phyloP scores from a whole-genome alignment of 1,140 invertebrate species.

The Drosophila tsacasi region DNA sequence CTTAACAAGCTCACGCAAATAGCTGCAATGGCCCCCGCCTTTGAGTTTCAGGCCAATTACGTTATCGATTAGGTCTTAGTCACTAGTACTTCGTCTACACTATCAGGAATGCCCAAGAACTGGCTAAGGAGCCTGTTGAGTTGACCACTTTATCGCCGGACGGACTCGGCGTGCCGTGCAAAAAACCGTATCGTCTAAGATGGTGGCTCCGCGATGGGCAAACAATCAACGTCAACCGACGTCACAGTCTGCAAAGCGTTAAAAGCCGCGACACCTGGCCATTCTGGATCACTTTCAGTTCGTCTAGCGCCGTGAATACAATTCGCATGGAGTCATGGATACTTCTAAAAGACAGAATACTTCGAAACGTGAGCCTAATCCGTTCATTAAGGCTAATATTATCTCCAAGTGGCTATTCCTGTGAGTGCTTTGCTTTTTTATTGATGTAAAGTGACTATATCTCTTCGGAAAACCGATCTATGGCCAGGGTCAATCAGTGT shows the following conservation, averaged over 20 bases:
- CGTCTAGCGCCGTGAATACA: conserved; percentile 22
- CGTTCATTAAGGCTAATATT: conserved; percentile 61
- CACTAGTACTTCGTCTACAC: conserved; percentile 24
- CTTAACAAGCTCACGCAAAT: conserved; percentile 11
- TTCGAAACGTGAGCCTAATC: conserved; percentile 60
- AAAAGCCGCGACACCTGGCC: conserved; percentile 29
- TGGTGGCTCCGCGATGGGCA: conserved; percentile 31
- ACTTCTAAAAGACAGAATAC: conserved; percentile 32
- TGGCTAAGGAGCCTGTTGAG: conserved; percentile 18
- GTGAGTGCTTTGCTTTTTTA: conserved; percentile 41
- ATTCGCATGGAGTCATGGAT: conserved; percentile 58
- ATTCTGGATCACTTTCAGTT: conserved; percentile 39
- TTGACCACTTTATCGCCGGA: conserved; percentile 43
- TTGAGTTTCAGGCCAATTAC: conserved; percentile 9
- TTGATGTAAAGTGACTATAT: conserved; percentile 17
- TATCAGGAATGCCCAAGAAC: conserved; percentile 17
- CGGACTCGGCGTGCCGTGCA: conserved; percentile 63
- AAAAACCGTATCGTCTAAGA: conserved; percentile 50
- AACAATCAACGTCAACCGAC: conserved; percentile 25
- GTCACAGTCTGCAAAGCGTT: conserved; percentile 33
- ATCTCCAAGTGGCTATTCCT: conserved; percentile 72
- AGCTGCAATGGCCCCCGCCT: conserved; percentile 29
- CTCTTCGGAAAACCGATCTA: background rate
- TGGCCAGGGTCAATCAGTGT: conserved; percentile 30
- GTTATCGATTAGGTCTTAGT: conserved; percentile 41